Conservation (phyloP, 1,140 invertebrate species). For the Leptestheria dahalacensis region DNA sequence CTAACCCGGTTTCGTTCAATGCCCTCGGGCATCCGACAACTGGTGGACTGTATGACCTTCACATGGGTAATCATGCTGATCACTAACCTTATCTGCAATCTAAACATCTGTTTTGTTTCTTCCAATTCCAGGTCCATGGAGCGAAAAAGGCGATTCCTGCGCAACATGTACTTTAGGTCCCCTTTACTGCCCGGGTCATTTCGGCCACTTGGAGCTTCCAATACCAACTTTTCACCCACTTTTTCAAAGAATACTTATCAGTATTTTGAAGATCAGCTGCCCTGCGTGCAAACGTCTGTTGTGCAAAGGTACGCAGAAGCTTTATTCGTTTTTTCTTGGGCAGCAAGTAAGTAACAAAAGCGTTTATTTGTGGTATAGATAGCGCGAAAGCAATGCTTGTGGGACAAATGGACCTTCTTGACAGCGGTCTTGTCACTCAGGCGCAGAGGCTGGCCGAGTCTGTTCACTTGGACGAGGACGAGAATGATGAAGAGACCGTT, state of each 20-base stretch:
- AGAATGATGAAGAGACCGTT: conserved; percentile 16
- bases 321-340: background rate
- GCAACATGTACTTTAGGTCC: conserved; percentile 56
- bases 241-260: conserved; percentile 57
- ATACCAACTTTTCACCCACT: conserved; percentile 83
- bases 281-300: conserved; percentile 51
- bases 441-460: conserved; percentile 45
- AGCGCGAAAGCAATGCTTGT: conserved; percentile 45
- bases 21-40: conserved; percentile 59
- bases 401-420: conserved; percentile 56
- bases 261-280: conserved; percentile 50
- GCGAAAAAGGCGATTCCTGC: conserved; percentile 49
- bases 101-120: conserved; percentile 17
- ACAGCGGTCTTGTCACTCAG: conserved; percentile 54
- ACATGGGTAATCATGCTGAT: conserved; percentile 38
- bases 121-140: conserved; percentile 35
- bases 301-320: conserved; percentile 38
- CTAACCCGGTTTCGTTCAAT: conserved; percentile 69
- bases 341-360: background rate
- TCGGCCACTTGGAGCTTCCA: conserved; percentile 87
- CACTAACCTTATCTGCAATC: background rate
- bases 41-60: conserved; percentile 74
- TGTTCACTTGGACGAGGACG: conserved; percentile 16
- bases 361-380: conserved; percentile 28
- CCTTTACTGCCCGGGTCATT: conserved; percentile 75